Evolutionary conservation across 2,113 vertebrate genomes (phyloP).

Genomic region (Stegastes partitus): DNA sequence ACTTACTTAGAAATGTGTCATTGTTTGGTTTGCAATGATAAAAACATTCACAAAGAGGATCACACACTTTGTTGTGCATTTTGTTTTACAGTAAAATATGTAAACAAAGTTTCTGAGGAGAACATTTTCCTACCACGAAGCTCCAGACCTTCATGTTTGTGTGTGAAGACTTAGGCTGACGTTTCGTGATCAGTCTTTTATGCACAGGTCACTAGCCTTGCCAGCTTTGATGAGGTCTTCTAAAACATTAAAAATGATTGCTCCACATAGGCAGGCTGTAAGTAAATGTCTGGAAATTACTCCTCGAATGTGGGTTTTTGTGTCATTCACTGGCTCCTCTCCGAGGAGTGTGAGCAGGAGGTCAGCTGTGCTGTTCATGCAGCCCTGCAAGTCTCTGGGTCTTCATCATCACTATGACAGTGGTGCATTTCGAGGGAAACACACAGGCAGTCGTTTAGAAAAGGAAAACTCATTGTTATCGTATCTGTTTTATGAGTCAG

Average conservation of each 20-base stretch:
- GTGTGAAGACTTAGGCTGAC: constrained; percentile 3
- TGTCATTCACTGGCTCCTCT: constrained; percentile 50
- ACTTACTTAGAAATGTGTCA: not conserved
- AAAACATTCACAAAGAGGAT: not conserved
- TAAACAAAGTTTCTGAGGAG: not conserved
- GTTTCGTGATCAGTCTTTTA: constrained; percentile 49
- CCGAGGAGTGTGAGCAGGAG: constrained; percentile 30
- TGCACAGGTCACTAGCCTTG: constrained; percentile 54
- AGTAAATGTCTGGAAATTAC: constrained; percentile 37
- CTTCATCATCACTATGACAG: constrained; percentile 15
- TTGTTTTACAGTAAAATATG: not conserved
- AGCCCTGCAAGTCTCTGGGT: constrained; percentile 7
- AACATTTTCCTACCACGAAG: not conserved
- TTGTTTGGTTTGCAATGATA: not conserved
- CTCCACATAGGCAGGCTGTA: constrained; percentile 28
- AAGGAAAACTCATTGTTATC: constrained; percentile 32
- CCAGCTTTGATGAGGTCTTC: constrained; percentile 40
- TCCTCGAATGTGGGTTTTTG: constrained; percentile 68
- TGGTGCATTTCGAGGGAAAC: constrained; percentile 22
- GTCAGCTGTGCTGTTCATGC: constrained; percentile 32
- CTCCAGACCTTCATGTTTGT: not conserved
- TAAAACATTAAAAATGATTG: constrained; percentile 49
- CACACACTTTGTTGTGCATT: not conserved
- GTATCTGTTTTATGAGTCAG: constrained; percentile 30
- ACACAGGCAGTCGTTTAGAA: constrained; percentile 5